Conservation (phyloP, 2,797 vertebrate species). For the Fringilla coelebs region DNA sequence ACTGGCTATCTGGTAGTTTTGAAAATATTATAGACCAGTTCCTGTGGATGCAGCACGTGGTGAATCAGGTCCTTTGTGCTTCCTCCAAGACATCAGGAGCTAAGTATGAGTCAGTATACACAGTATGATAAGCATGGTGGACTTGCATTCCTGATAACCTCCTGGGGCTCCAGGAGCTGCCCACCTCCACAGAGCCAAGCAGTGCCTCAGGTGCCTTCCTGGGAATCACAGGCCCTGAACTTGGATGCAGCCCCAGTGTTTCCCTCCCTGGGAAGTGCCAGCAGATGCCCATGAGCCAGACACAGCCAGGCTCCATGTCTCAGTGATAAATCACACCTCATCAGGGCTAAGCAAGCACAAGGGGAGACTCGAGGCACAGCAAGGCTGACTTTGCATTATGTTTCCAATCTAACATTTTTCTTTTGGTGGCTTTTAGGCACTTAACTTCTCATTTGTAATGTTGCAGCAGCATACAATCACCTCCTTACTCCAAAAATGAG, state of each 20-base stretch:
- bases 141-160: neutral
- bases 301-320: neutral
- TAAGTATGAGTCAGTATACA: neutral
- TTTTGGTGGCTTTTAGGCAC: neutral
- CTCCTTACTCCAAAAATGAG: neutral
- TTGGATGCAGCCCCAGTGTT: rapidly evolving
- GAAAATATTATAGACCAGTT: neutral
- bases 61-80: neutral
- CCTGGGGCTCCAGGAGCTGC: neutral
- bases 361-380: rapidly evolving
- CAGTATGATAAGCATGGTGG: rapidly evolving
- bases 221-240: neutral
- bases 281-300: neutral
- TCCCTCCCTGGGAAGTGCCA: neutral
- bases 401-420: neutral
- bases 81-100: neutral
- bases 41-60: neutral
- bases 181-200: neutral
- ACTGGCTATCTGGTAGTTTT: neutral
- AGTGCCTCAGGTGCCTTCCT: neutral
- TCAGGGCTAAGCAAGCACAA: neutral
- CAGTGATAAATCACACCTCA: rapidly evolving
- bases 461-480: neutral
- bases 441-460: neutral
- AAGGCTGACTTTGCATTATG: neutral